A percentile compares a stretch with the other conserved stretches of the same genome.
Conservation (phyloP, 2,888 invertebrate genomes). For the Mactromeris polynyma region DNA sequence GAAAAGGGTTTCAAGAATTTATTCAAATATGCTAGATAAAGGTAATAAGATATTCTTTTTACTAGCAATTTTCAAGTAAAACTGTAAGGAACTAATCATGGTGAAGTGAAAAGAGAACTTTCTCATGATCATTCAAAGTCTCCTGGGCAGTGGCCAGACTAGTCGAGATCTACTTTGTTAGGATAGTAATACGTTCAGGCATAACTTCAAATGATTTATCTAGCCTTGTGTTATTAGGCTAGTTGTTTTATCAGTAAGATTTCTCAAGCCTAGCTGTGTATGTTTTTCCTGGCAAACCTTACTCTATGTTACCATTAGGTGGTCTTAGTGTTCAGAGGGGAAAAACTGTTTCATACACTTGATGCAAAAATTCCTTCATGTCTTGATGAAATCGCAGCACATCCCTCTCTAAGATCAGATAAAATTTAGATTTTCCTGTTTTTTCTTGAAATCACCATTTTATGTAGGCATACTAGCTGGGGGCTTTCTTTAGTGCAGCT, state of each 20-base stretch:
- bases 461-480: not conserved
- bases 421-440: slow-evolving; percentile 4
- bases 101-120: too few relatives aligned
- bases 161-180: not conserved
- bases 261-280: slow-evolving; percentile 18
- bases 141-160: not conserved
- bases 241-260: slow-evolving; percentile 19
- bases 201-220: slow-evolving; percentile 21
- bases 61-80: too few relatives aligned
- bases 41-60: too few relatives aligned
- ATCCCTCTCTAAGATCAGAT: slow-evolving; percentile 27
- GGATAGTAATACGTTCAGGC: not conserved
- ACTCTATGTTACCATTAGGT: slow-evolving; percentile 28
- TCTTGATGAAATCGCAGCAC: slow-evolving; percentile 21
- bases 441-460: slow-evolving; percentile 18
- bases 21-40: too few relatives aligned
- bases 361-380: slow-evolving; percentile 46
- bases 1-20: too few relatives aligned
- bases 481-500: not conserved
- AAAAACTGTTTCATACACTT: slow-evolving; percentile 6
- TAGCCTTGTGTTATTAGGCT: slow-evolving; percentile 6
- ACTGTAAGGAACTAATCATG: too few relatives aligned
- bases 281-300: slow-evolving; percentile 32
- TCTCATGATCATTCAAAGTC: not conserved
- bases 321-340: slow-evolving; percentile 19